A percentile compares a stretch with the other conserved stretches of the same genome.
Conservation (phyloP, 2,113 vertebrate species). For the Aleadryas rufinucha region DNA sequence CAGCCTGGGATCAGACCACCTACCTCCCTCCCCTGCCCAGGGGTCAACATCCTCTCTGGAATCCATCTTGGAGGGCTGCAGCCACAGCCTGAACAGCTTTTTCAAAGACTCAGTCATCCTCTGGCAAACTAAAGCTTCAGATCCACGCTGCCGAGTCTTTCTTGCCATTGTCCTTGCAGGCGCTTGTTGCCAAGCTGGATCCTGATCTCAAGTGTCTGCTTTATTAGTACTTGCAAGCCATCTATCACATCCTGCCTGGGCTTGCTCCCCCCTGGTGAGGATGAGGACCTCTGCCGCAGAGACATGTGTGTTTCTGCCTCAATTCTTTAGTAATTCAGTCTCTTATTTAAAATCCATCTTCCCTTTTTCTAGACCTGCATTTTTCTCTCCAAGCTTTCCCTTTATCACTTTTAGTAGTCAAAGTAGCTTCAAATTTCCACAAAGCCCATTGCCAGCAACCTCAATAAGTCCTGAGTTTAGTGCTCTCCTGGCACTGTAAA, state of each 20-base stretch:
- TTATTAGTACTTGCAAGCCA: not conserved
- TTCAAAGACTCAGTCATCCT: not conserved
- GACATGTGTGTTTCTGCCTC: not conserved
- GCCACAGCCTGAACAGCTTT: not conserved
- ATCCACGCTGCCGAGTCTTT: not conserved
- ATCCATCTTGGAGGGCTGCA: not conserved
- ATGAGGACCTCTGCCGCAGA: not conserved
- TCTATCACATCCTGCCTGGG: not conserved
- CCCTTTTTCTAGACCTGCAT: not conserved
- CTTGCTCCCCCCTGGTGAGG: fast-evolving
- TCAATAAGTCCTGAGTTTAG: not conserved
- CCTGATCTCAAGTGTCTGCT: not conserved
- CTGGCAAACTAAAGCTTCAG: not conserved
- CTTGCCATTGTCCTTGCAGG: not conserved
- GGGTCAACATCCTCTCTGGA: fast-evolving
- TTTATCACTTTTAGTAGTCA: not conserved
- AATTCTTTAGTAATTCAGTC: not conserved
- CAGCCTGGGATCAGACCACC: not conserved
- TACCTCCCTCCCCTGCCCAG: not conserved
- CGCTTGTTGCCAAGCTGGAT: not conserved
- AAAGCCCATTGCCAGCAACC: not conserved
- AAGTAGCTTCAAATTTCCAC: not conserved
- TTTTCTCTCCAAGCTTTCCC: not conserved
- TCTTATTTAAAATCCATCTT: not conserved
- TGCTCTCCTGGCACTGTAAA: not conserved